A percentile compares a stretch with the other conserved stretches of the same genome.
These are phyloP conservation scores for Saturnia japonica DNA, from an alignment of 2,888 invertebrate species.

Conservation along the genomic window DNA sequence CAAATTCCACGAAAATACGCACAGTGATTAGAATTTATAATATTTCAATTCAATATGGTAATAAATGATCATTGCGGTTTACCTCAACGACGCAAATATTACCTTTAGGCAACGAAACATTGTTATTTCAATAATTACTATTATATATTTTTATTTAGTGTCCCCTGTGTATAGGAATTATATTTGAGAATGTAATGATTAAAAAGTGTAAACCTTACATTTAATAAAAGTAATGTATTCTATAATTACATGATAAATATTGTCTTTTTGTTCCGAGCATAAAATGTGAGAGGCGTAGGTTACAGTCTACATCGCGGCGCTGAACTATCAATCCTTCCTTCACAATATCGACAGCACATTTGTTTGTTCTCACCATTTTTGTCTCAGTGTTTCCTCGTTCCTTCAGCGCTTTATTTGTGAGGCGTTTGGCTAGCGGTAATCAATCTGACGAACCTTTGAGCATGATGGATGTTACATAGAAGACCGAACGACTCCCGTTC, in stretches of 20 bases:
- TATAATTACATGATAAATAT: background rate
- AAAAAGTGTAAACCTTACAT: background rate
- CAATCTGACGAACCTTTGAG: conserved; percentile 71
- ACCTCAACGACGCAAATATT: background rate
- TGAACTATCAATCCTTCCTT: conserved; percentile 78
- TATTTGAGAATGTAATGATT: background rate
- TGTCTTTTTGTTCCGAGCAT: conserved; percentile 26
- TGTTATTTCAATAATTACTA: background rate
- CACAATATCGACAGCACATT: conserved; percentile 77
- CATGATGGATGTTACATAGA: conserved; percentile 70
- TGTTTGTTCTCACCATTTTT: conserved; percentile 78
- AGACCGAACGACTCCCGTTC: conserved; percentile 45
- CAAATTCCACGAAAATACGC: background rate
- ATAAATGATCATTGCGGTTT: background rate
- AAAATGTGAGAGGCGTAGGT: conserved; percentile 28
- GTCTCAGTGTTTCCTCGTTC: conserved; percentile 65
- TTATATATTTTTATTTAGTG: too few relatives aligned
- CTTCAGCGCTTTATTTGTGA: conserved; percentile 53
- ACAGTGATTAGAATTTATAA: background rate
- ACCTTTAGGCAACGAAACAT: background rate
- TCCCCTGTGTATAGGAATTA: background rate
- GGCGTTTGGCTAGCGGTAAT: conserved; percentile 58
- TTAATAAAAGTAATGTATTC: background rate
- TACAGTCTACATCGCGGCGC: conserved; percentile 29
- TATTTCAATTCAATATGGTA: background rate